phyloP scores from a whole-genome alignment of 2,113 vertebrate genomes.

The Lynx canadensis region DNA sequence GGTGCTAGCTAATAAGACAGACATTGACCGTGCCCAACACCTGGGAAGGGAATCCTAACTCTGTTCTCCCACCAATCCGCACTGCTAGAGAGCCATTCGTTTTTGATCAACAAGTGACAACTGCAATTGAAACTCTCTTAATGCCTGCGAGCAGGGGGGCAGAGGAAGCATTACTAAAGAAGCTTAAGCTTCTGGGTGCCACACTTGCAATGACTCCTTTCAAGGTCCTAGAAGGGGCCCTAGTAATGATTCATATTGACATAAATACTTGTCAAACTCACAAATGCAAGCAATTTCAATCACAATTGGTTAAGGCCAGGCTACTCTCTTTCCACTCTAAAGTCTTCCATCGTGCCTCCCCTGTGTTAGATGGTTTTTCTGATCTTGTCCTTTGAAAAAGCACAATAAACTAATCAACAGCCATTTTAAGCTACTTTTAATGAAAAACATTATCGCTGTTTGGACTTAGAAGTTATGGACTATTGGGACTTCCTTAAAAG shows the following conservation, averaged over 20 bases:
- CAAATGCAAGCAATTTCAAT: conserved; percentile 8
- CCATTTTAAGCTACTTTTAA: conserved; percentile 3
- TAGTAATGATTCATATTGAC: not conserved
- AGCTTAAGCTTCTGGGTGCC: not conserved
- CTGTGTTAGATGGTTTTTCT: not conserved
- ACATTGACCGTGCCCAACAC: not conserved
- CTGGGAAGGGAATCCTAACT: not conserved
- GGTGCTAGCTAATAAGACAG: not conserved
- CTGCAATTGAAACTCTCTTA: not conserved
- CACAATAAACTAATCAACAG: not conserved
- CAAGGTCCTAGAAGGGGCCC: not conserved
- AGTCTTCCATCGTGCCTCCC: not conserved
- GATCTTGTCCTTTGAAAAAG: conserved; percentile 7
- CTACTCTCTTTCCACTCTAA: not conserved
- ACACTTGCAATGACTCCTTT: not conserved
- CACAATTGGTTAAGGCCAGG: not conserved
- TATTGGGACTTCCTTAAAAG: conserved; percentile 4
- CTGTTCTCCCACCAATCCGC: not conserved
- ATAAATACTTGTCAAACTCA: not conserved
- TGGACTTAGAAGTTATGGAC: not conserved
- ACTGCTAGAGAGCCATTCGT: not conserved
- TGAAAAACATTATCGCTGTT: not conserved
- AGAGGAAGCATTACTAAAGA: not conserved
- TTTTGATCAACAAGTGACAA: not conserved
- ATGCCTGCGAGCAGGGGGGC: not conserved